A percentile compares a stretch with the other conserved stretches of the same genome.
phyloP scores from a whole-genome alignment of 2,888 invertebrate genomes.

The Brachyopa scutellaris region DNA sequence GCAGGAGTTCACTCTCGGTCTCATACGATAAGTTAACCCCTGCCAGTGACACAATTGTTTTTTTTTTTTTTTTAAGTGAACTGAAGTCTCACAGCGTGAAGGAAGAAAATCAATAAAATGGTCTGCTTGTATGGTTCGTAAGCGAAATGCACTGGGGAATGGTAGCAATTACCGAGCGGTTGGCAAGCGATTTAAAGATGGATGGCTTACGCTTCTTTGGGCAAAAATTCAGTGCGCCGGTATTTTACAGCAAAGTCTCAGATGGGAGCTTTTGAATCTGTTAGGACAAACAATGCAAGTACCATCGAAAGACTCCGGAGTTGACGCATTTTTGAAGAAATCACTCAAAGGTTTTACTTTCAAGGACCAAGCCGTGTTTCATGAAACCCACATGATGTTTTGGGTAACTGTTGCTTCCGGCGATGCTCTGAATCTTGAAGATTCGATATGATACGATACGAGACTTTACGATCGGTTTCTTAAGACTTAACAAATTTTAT shows the following conservation, averaged over 20 bases:
- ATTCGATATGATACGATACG: too few relatives aligned
- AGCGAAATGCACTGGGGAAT: slow-evolving; percentile 11
- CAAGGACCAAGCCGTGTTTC: too few relatives aligned
- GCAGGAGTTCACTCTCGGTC: slow-evolving; percentile 61
- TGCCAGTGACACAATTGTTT: slow-evolving; percentile 51
- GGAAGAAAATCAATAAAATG: slow-evolving; percentile 67
- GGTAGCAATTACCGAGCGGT: not conserved
- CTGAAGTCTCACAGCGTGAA: not conserved
- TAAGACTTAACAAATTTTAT: too few relatives aligned
- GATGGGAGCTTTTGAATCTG: not conserved
- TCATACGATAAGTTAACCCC: slow-evolving; percentile 69
- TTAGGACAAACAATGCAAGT: not conserved
- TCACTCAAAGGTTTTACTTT: too few relatives aligned
- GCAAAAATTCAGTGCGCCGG: slow-evolving; percentile 1
- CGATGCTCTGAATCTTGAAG: too few relatives aligned
- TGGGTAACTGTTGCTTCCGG: too few relatives aligned
- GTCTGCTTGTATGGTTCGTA: slow-evolving; percentile 14
- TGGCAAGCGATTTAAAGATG: slow-evolving; percentile 15
- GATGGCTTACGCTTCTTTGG: slow-evolving; percentile 2
- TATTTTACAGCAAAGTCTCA: not conserved
- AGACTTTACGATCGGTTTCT: too few relatives aligned
- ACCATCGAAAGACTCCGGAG: too few relatives aligned
- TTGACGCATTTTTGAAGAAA: too few relatives aligned
- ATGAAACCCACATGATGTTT: too few relatives aligned
- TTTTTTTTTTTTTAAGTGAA: not conserved